phyloP scores from a whole-genome alignment of 2,797 vertebrate genomes.

The Monodelphis domestica region DNA sequence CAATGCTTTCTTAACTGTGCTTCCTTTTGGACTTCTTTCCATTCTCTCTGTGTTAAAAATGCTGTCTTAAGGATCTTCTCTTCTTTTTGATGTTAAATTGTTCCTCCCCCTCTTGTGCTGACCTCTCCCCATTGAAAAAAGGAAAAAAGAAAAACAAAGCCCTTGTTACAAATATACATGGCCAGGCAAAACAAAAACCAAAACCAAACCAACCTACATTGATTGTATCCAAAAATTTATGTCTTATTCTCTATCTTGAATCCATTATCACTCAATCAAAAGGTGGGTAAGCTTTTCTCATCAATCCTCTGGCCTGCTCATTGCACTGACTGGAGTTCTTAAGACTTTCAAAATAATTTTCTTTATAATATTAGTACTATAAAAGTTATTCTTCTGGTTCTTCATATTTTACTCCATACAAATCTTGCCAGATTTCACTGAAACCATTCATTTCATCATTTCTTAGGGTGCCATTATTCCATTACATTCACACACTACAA shows the following conservation, averaged over 20 bases:
- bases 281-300: not conserved
- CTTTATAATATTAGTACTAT: not conserved
- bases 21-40: not conserved
- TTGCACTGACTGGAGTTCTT: too few relatives aligned
- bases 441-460: not conserved
- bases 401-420: not conserved
- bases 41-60: not conserved
- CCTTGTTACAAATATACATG: too few relatives aligned
- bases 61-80: not conserved
- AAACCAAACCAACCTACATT: too few relatives aligned
- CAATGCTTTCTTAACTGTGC: too few relatives aligned
- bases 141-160: too few relatives aligned
- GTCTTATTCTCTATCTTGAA: too few relatives aligned
- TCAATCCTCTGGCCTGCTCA: not conserved
- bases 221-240: too few relatives aligned
- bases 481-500: not conserved
- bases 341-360: not conserved
- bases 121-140: not conserved
- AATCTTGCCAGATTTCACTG: not conserved
- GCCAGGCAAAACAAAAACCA: too few relatives aligned
- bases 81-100: not conserved
- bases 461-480: not conserved
- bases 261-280: not conserved
- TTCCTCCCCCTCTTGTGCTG: not conserved
- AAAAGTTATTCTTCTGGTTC: not conserved